phyloP scores from a whole-genome alignment of 2,113 vertebrate species.

The Origma solitaria region DNA sequence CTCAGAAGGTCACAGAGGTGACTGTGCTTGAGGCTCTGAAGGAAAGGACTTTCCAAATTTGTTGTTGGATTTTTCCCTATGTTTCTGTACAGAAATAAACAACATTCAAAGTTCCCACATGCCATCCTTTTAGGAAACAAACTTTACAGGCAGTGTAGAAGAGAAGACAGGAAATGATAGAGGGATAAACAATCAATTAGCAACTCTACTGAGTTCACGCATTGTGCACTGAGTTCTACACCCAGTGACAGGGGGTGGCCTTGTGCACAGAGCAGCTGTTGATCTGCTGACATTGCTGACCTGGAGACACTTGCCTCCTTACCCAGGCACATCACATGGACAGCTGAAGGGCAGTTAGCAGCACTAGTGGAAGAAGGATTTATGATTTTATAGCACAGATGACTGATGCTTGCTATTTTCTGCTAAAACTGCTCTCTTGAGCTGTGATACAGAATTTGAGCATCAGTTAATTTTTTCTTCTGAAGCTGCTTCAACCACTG shows the following conservation, averaged over 20 bases:
- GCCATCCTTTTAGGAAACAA: neutral
- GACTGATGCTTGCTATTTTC: neutral
- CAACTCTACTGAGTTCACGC: neutral
- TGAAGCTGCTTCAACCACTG: neutral
- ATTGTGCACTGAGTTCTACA: accelerated
- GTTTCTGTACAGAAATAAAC: neutral
- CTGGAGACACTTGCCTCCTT: neutral
- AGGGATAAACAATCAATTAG: neutral
- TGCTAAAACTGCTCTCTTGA: neutral
- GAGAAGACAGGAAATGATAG: neutral
- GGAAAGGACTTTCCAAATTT: neutral
- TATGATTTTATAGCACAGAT: neutral
- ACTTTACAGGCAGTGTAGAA: neutral
- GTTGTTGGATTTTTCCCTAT: neutral
- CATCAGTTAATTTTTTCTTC: neutral
- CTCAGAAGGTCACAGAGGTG: neutral
- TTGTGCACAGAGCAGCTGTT: neutral
- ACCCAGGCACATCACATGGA: neutral
- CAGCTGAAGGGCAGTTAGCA: neutral
- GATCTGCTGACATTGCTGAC: neutral
- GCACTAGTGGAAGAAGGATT: neutral
- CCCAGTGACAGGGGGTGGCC: neutral
- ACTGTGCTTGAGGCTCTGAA: neutral
- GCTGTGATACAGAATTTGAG: neutral
- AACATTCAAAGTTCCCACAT: neutral